Evolutionary conservation across 2,797 vertebrate genomes (phyloP).

Genomic region (Alca torda): DNA sequence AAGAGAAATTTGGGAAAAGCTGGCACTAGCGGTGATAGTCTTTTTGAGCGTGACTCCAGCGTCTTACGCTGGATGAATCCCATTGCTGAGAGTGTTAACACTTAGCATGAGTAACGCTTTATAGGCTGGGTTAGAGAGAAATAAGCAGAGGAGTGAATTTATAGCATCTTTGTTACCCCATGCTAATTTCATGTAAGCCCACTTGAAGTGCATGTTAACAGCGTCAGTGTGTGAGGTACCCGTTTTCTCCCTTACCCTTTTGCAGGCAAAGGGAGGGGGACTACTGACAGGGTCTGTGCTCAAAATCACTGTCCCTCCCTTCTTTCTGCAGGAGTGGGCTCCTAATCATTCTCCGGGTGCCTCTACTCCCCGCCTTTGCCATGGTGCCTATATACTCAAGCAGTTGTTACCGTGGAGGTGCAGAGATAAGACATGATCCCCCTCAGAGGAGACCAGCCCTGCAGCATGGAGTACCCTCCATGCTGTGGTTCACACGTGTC

Average conservation of each 20-base stretch:
- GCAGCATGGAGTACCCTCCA: neutral
- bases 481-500: accelerated
- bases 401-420: neutral
- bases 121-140: neutral
- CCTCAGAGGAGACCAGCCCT: neutral
- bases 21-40: neutral
- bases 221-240: neutral
- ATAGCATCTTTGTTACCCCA: neutral
- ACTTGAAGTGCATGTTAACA: neutral
- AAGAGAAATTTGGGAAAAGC: neutral
- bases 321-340: neutral
- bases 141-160: neutral
- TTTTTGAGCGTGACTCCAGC: accelerated
- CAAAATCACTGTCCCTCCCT: neutral
- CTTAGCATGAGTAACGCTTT: neutral
- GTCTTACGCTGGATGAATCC: neutral
- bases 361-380: neutral
- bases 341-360: accelerated
- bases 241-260: neutral
- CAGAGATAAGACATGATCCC: neutral
- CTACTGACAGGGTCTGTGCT: neutral
- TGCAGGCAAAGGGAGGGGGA: neutral
- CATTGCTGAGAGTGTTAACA: neutral
- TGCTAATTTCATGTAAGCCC: neutral
- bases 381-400: accelerated